phyloP scores from a whole-genome alignment of 2,888 invertebrate genomes.

The Philhelius pedissequus region DNA sequence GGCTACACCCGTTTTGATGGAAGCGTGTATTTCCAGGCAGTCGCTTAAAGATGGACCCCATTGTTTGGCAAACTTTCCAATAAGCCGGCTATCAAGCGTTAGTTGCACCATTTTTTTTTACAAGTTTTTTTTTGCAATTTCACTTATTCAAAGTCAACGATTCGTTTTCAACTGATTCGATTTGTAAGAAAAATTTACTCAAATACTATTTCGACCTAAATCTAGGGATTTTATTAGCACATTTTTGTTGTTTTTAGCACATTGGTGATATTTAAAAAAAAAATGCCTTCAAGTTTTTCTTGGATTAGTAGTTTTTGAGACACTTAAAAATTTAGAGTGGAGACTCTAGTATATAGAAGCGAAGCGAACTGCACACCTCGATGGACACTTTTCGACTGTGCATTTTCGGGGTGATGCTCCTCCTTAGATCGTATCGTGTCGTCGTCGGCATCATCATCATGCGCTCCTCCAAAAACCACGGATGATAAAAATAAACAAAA shows the following conservation, averaged over 20 bases:
- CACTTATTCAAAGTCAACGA: not conserved
- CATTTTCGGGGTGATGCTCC: constrained; percentile 60
- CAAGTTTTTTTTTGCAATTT: not conserved
- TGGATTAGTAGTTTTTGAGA: not conserved
- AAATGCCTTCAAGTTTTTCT: not conserved
- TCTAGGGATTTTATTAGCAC: constrained; percentile 35
- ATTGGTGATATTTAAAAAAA: not conserved
- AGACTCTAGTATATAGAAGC: not conserved
- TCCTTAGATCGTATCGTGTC: constrained; percentile 33
- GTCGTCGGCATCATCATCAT: constrained; percentile 36
- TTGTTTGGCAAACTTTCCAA: constrained; percentile 70
- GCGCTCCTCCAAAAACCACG: constrained; percentile 63
- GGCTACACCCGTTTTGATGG: constrained; percentile 71
- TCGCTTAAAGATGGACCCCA: constrained; percentile 73
- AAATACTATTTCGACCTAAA: not conserved
- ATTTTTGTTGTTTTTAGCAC: constrained; percentile 3
- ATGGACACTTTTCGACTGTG: constrained; percentile 66
- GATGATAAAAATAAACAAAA: constrained; percentile 64
- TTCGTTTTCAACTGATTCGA: constrained; percentile 22
- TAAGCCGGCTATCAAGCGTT: constrained; percentile 70
- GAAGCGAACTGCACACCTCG: constrained; percentile 62
- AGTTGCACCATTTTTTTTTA: constrained; percentile 71
- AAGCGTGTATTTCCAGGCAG: constrained; percentile 72
- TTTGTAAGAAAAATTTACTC: not conserved
- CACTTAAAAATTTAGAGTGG: not conserved